Percentiles rank a stretch among this genome's conserved stretches.
These are phyloP conservation scores for Halyomorpha halys DNA, from an alignment of 1,140 invertebrate genomes.

Conservation along the genomic window DNA sequence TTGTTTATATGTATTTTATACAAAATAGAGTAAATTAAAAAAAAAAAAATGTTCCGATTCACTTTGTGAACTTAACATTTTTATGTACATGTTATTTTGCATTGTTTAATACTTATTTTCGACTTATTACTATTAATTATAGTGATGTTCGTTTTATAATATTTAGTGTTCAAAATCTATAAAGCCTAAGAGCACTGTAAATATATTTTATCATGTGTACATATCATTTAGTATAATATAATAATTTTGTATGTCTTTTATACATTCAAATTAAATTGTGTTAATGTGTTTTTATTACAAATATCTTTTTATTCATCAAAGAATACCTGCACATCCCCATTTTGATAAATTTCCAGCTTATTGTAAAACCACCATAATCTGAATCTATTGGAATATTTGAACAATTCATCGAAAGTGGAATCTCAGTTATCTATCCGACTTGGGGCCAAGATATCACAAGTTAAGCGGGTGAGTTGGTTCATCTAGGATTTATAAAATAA, in stretches of 20 bases:
- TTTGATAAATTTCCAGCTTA: too few relatives aligned
- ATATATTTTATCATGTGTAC: conserved; percentile 1
- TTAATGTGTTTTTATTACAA: background rate
- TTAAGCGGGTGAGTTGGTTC: too few relatives aligned
- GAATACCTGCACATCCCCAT: too few relatives aligned
- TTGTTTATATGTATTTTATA: conserved; percentile 1
- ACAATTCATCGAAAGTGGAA: too few relatives aligned
- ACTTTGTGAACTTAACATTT: background rate
- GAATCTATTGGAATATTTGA: too few relatives aligned
- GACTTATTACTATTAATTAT: background rate
- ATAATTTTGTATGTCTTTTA: conserved; percentile 11
- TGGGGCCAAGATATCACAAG: too few relatives aligned
- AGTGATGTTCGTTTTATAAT: background rate
- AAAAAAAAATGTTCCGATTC: background rate
- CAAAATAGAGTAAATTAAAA: background rate
- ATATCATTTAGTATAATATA: conserved; percentile 4
- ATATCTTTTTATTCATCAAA: too few relatives aligned
- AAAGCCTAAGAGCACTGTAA: background rate
- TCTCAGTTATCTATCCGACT: too few relatives aligned
- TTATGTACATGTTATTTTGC: background rate
- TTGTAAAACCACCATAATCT: too few relatives aligned
- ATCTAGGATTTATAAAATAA: too few relatives aligned
- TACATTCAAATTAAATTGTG: conserved; percentile 4
- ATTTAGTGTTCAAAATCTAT: background rate
- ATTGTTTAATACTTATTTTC: background rate